These are phyloP conservation scores for Microplitis deprimator DNA, from an alignment of 2,888 invertebrate genomes.

Conservation along the genomic window DNA sequence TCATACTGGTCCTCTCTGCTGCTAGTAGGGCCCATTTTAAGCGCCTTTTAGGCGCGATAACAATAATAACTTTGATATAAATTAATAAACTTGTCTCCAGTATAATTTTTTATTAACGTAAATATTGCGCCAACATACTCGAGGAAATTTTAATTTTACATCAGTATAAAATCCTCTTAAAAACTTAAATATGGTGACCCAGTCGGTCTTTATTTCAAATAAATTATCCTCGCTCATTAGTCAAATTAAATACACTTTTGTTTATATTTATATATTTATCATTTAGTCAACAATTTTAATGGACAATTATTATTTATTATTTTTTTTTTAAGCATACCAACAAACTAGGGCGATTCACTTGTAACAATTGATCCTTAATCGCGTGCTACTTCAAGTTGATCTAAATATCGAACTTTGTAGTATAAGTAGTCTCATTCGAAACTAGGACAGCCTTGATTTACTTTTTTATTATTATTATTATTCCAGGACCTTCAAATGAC, in stretches of 20 bases:
- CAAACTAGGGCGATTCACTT: conserved; percentile 31
- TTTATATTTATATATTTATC: too few relatives aligned
- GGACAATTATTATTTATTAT: too few relatives aligned
- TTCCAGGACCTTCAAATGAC: neutral
- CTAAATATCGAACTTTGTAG: conserved; percentile 18
- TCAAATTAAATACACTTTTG: too few relatives aligned
- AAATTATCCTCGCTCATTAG: too few relatives aligned
- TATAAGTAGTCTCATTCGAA: neutral
- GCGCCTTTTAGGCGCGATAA: conserved; percentile 20
- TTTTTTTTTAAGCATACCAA: neutral
- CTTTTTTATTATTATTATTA: neutral
- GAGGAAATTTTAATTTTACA: too few relatives aligned
- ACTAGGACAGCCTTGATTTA: neutral
- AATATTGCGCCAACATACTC: too few relatives aligned
- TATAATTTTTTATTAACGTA: too few relatives aligned
- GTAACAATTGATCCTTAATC: conserved; percentile 27
- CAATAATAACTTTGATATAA: neutral
- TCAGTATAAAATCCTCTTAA: too few relatives aligned
- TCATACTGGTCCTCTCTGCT: conserved; percentile 66
- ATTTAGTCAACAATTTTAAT: too few relatives aligned
- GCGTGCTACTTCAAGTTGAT: conserved; percentile 14
- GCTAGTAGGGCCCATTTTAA: conserved; percentile 66
- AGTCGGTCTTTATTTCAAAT: too few relatives aligned
- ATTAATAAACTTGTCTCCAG: neutral
- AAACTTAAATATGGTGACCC: too few relatives aligned